Evolutionary conservation across 1,140 invertebrate species (phyloP).

Genomic region (Cephus cinctus): DNA sequence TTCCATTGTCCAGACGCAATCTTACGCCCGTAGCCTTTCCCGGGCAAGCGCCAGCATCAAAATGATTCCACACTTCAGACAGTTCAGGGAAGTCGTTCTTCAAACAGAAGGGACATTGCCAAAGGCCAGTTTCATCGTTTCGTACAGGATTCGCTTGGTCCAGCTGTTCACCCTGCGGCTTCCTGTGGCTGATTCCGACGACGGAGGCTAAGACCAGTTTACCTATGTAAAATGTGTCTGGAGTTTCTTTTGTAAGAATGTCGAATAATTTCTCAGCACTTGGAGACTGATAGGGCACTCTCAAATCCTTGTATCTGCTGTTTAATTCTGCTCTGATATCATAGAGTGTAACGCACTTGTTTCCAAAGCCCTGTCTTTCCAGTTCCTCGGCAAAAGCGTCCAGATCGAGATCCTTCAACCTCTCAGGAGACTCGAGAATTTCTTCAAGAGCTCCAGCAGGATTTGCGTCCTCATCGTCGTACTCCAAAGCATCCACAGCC

Average conservation of each 20-base stretch:
- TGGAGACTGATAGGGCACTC: constrained; percentile 76
- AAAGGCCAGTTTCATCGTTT: constrained; percentile 90
- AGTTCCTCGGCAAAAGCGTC: constrained; percentile 98
- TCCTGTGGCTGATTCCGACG: constrained; percentile 75
- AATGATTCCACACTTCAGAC: constrained; percentile 97
- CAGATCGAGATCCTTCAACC: constrained; percentile 94
- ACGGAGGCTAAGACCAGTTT: constrained; percentile 81
- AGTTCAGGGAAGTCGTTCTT: constrained; percentile 95
- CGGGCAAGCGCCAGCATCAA: constrained; percentile 92
- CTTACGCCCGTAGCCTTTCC: constrained; percentile 93
- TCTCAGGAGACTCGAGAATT: constrained; percentile 92
- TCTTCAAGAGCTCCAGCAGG: constrained; percentile 96
- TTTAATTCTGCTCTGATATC: constrained; percentile 97
- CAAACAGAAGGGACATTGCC: constrained; percentile 97
- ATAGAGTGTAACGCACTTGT: constrained; percentile 96
- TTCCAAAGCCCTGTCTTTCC: constrained; percentile 92
- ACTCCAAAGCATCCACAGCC: constrained; percentile 98
- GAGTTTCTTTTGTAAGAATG: constrained; percentile 94
- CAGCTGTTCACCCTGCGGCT: constrained; percentile 89
- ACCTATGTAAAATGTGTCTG: constrained; percentile 92
- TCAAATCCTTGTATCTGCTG: constrained; percentile 91
- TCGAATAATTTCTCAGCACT: constrained; percentile 89
- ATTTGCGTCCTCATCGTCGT: constrained; percentile 95
- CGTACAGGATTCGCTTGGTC: constrained; percentile 94
- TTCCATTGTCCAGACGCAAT: constrained; percentile 88